phyloP scores from a whole-genome alignment of 2,797 vertebrate genomes.

The Apogon talboti region DNA sequence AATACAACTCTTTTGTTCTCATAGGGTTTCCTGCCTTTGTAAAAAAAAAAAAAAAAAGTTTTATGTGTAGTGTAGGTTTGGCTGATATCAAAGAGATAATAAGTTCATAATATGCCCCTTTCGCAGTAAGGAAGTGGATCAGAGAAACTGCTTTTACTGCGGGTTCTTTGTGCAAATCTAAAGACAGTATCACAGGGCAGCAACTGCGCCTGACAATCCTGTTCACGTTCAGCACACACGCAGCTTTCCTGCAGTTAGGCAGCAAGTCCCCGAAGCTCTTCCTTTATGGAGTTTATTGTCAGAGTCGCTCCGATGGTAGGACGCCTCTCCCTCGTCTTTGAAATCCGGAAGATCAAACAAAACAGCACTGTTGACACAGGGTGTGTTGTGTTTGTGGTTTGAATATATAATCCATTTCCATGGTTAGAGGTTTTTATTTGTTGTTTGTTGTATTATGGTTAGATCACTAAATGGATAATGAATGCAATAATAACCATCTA shows the following conservation, averaged over 20 bases:
- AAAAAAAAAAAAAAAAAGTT: conserved; percentile 39
- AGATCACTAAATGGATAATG: conserved; percentile 60
- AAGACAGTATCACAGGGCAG: conserved; percentile 70
- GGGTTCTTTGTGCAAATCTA: conserved; percentile 67
- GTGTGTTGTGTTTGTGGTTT: conserved; percentile 73
- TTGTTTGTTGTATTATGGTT: conserved; percentile 56
- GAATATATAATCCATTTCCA: conserved; percentile 75
- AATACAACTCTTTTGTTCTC: conserved; percentile 20
- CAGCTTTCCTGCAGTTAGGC: conserved; percentile 73
- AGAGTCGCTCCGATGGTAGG: conserved; percentile 69
- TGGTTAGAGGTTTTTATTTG: conserved; percentile 66
- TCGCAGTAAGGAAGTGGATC: conserved; percentile 69
- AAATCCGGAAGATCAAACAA: conserved; percentile 80
- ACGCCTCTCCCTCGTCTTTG: conserved; percentile 73
- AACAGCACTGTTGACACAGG: conserved; percentile 69
- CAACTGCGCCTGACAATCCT: conserved; percentile 70
- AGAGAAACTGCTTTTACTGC: conserved; percentile 66
- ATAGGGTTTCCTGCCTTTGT: conserved; percentile 42
- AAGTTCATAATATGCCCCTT: conserved; percentile 58
- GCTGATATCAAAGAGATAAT: conserved; percentile 60
- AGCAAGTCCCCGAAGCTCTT: conserved; percentile 79
- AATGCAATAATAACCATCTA: conserved; percentile 31
- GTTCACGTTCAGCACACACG: conserved; percentile 68
- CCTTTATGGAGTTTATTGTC: conserved; percentile 77
- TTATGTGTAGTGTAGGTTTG: conserved; percentile 23